A percentile compares a stretch with the other conserved stretches of the same genome.
Conservation (phyloP, 2,113 vertebrate genomes). For the Halichoerus grypus region DNA sequence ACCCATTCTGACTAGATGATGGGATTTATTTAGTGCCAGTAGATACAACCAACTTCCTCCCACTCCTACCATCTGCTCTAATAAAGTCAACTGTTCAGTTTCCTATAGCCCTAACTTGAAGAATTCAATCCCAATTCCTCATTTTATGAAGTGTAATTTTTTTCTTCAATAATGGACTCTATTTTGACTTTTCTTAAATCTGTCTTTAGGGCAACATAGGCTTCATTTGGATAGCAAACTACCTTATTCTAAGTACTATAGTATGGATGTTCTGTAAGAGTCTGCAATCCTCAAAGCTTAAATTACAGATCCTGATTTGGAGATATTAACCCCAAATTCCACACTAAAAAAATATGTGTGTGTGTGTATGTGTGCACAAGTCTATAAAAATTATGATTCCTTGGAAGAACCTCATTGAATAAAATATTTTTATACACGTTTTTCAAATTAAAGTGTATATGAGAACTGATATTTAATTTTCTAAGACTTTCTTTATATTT, state of each 20-base stretch:
- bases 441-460: constrained; percentile 32
- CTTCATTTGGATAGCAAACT: not conserved
- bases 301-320: constrained; percentile 30
- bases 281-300: not conserved
- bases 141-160: not conserved
- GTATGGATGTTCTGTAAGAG: not conserved
- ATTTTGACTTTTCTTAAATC: constrained; percentile 16
- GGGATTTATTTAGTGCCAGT: not conserved
- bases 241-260: not conserved
- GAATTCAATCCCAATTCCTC: not conserved
- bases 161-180: not conserved
- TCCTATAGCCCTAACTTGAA: not conserved
- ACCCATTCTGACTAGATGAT: not conserved
- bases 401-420: not conserved
- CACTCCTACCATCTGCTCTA: not conserved
- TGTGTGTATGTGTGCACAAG: not conserved
- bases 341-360: not conserved
- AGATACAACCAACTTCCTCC: not conserved
- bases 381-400: not conserved
- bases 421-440: not conserved
- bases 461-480: not conserved
- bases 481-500: not conserved
- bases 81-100: not conserved
- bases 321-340: not conserved
- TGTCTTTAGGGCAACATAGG: not conserved